phyloP scores from a whole-genome alignment of 2,797 vertebrate species.

The Enteromius unitaeniatus region DNA sequence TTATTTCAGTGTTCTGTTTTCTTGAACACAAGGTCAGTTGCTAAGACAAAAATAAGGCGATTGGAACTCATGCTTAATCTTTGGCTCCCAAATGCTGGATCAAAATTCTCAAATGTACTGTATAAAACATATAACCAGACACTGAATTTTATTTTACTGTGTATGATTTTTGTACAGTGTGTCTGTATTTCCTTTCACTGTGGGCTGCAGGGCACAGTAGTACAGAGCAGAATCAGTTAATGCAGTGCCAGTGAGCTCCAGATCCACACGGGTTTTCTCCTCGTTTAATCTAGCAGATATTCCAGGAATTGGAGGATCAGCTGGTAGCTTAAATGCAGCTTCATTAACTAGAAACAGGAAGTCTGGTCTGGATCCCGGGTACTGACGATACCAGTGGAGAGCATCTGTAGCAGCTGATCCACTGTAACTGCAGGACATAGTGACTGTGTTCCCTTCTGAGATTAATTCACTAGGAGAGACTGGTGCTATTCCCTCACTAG shows the following conservation, averaged over 20 bases:
- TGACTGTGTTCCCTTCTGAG: slow-evolving; percentile 22
- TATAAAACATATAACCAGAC: too few species aligned
- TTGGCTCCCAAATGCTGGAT: background rate
- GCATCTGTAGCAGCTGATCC: slow-evolving; percentile 19
- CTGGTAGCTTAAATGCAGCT: background rate
- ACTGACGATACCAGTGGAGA: slow-evolving; percentile 53
- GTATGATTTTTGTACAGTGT: background rate
- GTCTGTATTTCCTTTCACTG: background rate
- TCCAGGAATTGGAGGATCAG: slow-evolving; percentile 36
- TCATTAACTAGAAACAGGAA: slow-evolving; percentile 43
- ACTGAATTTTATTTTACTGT: background rate
- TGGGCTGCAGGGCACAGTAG: slow-evolving; percentile 25
- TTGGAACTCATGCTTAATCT: background rate
- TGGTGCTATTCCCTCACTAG: slow-evolving; percentile 40
- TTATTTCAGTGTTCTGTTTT: background rate
- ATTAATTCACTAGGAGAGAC: background rate
- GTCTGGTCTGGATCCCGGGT: slow-evolving; percentile 38
- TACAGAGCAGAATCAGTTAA: slow-evolving; percentile 5
- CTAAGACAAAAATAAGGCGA: background rate
- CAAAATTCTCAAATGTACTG: background rate
- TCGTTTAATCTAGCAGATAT: slow-evolving; percentile 32
- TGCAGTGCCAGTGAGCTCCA: slow-evolving; percentile 16
- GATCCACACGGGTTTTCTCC: slow-evolving; percentile 34
- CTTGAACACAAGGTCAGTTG: background rate
- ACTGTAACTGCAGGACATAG: slow-evolving; percentile 48